Evolutionary conservation across 2,113 vertebrate genomes (phyloP).

Genomic region (Pampusana beccarii): DNA sequence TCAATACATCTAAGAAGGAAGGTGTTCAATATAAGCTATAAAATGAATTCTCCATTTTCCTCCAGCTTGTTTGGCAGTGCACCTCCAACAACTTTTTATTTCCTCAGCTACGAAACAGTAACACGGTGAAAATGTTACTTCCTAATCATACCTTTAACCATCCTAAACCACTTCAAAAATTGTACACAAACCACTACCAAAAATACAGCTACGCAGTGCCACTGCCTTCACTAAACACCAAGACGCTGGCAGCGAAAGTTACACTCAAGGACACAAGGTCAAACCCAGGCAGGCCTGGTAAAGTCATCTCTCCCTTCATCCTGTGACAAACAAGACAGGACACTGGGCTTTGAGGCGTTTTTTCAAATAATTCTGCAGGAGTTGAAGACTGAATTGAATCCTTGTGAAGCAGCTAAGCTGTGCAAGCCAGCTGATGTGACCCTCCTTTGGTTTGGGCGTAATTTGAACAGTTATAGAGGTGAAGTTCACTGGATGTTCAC

Average conservation of each 20-base stretch:
- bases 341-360: background rate
- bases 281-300: background rate
- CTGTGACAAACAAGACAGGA: background rate
- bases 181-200: rapidly evolving
- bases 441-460: background rate
- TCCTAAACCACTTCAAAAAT: background rate
- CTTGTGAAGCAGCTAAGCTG: rapidly evolving
- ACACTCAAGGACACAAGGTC: constrained; percentile 38
- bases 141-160: background rate
- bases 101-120: background rate
- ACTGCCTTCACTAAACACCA: background rate
- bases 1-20: rapidly evolving
- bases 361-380: background rate
- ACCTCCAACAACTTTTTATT: background rate
- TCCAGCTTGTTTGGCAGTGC: too few species aligned
- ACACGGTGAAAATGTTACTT: background rate
- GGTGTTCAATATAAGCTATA: rapidly evolving
- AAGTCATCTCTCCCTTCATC: background rate
- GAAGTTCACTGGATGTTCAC: background rate
- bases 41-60: background rate
- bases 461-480: rapidly evolving
- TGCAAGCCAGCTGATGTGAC: rapidly evolving
- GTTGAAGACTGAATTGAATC: background rate
- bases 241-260: background rate
- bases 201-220: background rate